phyloP scores from a whole-genome alignment of 2,888 invertebrate genomes.

The Plebejus anna region DNA sequence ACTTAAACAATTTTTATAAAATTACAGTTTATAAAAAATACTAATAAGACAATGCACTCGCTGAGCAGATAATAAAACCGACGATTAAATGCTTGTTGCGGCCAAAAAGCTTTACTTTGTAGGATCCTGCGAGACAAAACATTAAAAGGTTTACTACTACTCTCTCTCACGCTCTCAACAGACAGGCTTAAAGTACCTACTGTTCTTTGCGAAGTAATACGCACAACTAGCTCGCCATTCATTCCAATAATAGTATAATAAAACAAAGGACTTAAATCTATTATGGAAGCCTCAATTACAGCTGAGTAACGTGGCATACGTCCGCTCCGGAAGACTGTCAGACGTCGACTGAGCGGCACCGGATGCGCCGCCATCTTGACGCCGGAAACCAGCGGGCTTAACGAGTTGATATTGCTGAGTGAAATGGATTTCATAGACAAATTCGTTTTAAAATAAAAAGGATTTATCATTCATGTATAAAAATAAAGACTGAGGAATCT shows the following conservation, averaged over 20 bases:
- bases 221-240: not conserved
- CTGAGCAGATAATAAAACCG: not conserved
- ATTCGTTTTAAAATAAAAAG: not conserved
- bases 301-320: slow-evolving; percentile 38
- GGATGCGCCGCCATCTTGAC: slow-evolving; percentile 46
- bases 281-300: slow-evolving; percentile 37
- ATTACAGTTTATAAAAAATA: not conserved
- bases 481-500: not conserved
- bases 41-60: not conserved
- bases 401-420: slow-evolving; percentile 43
- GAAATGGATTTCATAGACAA: slow-evolving; percentile 19
- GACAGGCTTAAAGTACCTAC: not conserved
- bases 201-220: not conserved
- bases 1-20: no score
- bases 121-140: not conserved
- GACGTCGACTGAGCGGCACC: slow-evolving; percentile 42
- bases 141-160: not conserved
- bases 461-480: not conserved
- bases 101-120: not conserved
- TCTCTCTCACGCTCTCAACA: not conserved
- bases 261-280: slow-evolving; percentile 30
- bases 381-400: slow-evolving; percentile 41
- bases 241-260: not conserved
- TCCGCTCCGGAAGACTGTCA: slow-evolving; percentile 45
- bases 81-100: not conserved